These are phyloP conservation scores for Danio kyathit DNA, from an alignment of 2,797 vertebrate species.

Conservation along the genomic window DNA sequence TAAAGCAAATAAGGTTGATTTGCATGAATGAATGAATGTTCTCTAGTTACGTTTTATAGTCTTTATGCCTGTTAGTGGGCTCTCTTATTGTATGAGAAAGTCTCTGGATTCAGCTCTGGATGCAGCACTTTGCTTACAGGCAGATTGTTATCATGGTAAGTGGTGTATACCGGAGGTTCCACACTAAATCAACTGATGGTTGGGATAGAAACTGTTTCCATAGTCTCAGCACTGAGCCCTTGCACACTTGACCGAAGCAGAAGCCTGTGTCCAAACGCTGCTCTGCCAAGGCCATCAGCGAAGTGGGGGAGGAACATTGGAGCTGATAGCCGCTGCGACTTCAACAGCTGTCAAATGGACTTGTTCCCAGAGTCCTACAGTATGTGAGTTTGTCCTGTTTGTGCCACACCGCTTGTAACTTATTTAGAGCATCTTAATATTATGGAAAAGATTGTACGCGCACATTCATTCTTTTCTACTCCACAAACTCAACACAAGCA, in stretches of 20 bases:
- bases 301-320: constrained; percentile 30
- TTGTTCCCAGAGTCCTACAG: constrained; percentile 39
- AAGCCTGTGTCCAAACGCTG: constrained; percentile 49
- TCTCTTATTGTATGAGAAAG: constrained; percentile 9
- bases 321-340: constrained; percentile 61
- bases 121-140: constrained; percentile 4
- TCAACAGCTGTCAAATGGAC: constrained; percentile 60
- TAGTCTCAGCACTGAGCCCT: constrained; percentile 53
- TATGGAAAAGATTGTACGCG: not conserved
- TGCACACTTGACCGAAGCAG: constrained; percentile 25
- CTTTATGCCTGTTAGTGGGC: constrained; percentile 13
- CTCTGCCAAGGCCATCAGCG: constrained; percentile 59
- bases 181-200: constrained; percentile 49
- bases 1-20: constrained; percentile 5
- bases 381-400: constrained; percentile 33
- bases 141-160: constrained; percentile 46
- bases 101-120: not conserved
- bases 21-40: not conserved
- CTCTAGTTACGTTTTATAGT: not conserved
- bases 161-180: constrained; percentile 28
- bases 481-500: not conserved
- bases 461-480: not conserved
- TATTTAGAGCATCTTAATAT: not conserved
- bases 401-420: not conserved
- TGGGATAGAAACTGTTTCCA: constrained; percentile 61